Evolutionary conservation across 2,113 vertebrate species (phyloP), one percentile per base, ranked within the genome.

Genomic region (Neotragus pygmaeus): DNA sequence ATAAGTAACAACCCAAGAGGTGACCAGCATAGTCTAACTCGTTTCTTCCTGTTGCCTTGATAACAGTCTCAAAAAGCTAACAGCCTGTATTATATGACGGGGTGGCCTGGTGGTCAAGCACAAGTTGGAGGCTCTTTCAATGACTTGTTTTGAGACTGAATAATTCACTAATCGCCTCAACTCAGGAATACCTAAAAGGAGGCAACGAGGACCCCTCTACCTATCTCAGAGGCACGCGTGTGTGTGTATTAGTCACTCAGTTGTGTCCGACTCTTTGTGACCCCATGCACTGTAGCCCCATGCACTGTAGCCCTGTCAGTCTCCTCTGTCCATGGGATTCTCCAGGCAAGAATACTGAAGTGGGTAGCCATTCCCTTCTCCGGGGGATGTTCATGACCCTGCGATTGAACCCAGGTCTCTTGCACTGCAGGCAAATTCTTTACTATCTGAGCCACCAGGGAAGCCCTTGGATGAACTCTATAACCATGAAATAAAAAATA

Each of bases 21-120:
- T 77, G 90, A 88, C 88, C 39, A 73, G 27, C 25, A 43, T 15
- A 91, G 30, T 82, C 12, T 33, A 36, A 60, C 27, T 70, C 11
- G 8, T 60, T 88, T 95, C 36, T 95, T 60, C 9, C 49, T 88
- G 5, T 64, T 92, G 49, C 47, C 92, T 88, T 86, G 49, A 94
- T 96, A 91, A 87, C 62, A 36, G 58, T 64, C 62, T 93, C 62
- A 94, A 53, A 87, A 43, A 94, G 25, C 62, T 93, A 80, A 62
- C 33, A 77, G 33, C 45, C 16, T 57, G 36, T 25, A 27, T 55
- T 53, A 4, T 27, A 11, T 14, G 5, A 53, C 43, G 64, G 73
- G 62, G 45, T 49, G 13, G 39, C 27, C 75, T 77, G 14, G 27
- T 39, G 60, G 45, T 1, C 33, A 91, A 95, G 19, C 91, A 45